phyloP scores from a whole-genome alignment of 2,888 invertebrate species.

The Limnephilus lunatus region DNA sequence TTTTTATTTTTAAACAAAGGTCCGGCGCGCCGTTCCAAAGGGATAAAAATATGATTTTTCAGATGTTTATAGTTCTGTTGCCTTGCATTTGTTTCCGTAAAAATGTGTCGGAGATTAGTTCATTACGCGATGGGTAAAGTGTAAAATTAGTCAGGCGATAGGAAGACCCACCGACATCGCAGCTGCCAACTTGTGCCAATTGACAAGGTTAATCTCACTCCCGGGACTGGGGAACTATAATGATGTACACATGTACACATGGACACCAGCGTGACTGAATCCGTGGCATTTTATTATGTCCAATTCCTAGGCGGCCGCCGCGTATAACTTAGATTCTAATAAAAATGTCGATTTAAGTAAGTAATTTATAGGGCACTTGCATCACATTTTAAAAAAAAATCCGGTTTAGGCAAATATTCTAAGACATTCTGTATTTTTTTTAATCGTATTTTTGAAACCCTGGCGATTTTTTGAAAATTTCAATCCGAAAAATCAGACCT shows the following conservation, averaged over 20 bases:
- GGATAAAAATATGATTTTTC: slow-evolving; percentile 26
- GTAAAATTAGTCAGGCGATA: slow-evolving; percentile 30
- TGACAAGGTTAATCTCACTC: slow-evolving; percentile 4
- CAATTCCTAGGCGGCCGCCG: not conserved
- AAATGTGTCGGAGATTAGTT: slow-evolving; percentile 24
- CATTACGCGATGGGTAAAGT: slow-evolving; percentile 18
- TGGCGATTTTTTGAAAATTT: too few relatives aligned
- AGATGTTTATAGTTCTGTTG: slow-evolving; percentile 26
- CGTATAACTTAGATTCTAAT: not conserved
- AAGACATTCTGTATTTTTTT: too few relatives aligned
- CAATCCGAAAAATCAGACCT: too few relatives aligned
- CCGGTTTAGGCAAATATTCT: too few relatives aligned
- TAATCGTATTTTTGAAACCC: too few relatives aligned
- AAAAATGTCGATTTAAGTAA: not conserved
- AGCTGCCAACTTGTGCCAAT: not conserved
- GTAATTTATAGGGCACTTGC: too few relatives aligned
- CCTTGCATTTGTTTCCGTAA: slow-evolving; percentile 21
- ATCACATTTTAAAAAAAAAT: too few relatives aligned
- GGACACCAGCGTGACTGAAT: not conserved
- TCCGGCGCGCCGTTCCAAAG: not conserved
- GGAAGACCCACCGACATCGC: not conserved
- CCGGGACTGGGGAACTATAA: not conserved
- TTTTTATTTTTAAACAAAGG: slow-evolving; percentile 22
- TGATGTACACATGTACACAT: not conserved
- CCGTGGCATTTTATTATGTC: not conserved